Base-by-base conservation (phyloP, 2,888 invertebrate species). In the Drosophila pegasa region DNA sequence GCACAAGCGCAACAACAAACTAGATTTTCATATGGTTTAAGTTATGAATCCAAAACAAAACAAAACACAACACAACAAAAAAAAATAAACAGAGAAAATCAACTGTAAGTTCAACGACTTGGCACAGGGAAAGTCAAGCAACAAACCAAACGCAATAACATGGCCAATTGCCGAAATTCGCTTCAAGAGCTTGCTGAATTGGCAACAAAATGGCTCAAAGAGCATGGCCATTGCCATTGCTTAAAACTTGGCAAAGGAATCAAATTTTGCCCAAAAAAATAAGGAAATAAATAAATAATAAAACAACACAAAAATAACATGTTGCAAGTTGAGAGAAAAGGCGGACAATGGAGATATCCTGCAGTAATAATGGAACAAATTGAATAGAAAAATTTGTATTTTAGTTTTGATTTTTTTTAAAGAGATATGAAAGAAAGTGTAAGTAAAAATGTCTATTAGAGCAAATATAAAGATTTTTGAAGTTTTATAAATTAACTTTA, bases 131-230 rank as follows among this genome's bases (percentile, higher is more conserved):
- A 78, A 65, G 62, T 58, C 58, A 57, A 43, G 57, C 25, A 41
- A 18, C 40, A 59, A 45, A 52, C 43, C 31, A 41, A 80, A 66
- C 64, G 73, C 70, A 84, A 84, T 80, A 81, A 68, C 70, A 66
- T 78, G 73, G 59, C 65, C 59, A 73, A 80, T 78, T 72, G 80
- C 72, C 52, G 52, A 48, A 67, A 78, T 74, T 60, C 61, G 57
- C 65, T 65, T 65, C 48, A 48, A 64, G 59, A 47, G 64, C 65
- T 74, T 69, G 50, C 54, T 55, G 54, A 78, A 72, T 83, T 86
- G 86, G 83, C 81, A 82, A 78, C 86, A 78, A 75, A 83, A 75
- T 80, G 55, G 47, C 48, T 55, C 63, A 61, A 78, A 78, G 62
- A 67, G 83, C 79, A 71, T 45, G 58, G 74, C 74, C 73, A 73